phyloP scores from a whole-genome alignment of 2,797 vertebrate species.

The Dipus sagitta region DNA sequence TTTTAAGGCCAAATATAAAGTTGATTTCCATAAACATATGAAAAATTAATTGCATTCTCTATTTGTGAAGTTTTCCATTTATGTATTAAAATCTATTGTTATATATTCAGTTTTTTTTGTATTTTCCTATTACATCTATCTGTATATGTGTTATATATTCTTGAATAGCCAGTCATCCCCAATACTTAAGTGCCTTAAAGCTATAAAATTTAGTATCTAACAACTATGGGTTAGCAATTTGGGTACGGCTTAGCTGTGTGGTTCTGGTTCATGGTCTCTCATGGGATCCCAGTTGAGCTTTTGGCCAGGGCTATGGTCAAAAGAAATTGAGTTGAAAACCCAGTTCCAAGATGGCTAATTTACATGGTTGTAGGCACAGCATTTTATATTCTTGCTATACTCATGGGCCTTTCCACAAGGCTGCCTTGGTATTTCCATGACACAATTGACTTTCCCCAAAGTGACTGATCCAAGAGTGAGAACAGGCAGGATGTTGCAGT shows the following conservation, averaged over 20 bases:
- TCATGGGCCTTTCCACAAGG: neutral
- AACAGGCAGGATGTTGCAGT: neutral
- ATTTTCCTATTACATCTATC: conserved; percentile 15
- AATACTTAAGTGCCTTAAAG: conserved; percentile 24
- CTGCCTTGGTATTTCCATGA: neutral
- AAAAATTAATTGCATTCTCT: conserved; percentile 52
- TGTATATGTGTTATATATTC: conserved; percentile 46
- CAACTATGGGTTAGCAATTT: conserved; percentile 48
- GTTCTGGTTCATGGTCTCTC: neutral
- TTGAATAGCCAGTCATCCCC: neutral
- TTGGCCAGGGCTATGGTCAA: neutral
- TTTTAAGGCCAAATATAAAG: conserved; percentile 36
- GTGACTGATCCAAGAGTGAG: neutral
- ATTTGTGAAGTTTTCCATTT: conserved; percentile 34
- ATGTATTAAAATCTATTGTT: conserved; percentile 9
- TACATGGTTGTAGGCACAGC: neutral
- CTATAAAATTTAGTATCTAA: conserved; percentile 17
- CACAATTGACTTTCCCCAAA: conserved; percentile 6
- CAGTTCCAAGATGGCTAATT: conserved; percentile 29
- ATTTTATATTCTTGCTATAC: conserved; percentile 21
- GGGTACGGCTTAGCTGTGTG: conserved; percentile 15
- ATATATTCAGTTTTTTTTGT: conserved; percentile 1
- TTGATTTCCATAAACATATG: conserved; percentile 41
- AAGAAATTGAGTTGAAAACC: neutral
- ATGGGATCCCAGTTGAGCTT: neutral